Conservation (phyloP, 2,888 invertebrate genomes). For the Hydrotaea cyrtoneurina region DNA sequence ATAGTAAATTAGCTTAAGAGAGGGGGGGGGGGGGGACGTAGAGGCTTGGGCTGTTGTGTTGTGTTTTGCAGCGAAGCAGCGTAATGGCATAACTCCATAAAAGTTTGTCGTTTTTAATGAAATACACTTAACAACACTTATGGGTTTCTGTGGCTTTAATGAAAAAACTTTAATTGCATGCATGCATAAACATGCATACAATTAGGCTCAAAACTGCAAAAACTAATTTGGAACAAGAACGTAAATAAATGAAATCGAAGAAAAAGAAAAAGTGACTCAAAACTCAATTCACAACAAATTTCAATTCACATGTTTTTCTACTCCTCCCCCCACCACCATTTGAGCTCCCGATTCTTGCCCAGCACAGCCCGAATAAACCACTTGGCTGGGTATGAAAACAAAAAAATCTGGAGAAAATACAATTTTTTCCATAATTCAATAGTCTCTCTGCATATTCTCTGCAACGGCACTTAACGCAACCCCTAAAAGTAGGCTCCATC, state of each 20-base stretch:
- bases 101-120: conserved; percentile 48
- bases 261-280: neutral
- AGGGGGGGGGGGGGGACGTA: neutral
- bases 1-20: conserved; percentile 20
- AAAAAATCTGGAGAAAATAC: conserved; percentile 48
- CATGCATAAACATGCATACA: conserved; percentile 43
- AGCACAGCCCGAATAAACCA: conserved; percentile 1
- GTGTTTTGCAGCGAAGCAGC: neutral
- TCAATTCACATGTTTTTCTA: conserved; percentile 1
- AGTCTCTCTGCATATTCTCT: conserved; percentile 16
- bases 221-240: conserved; percentile 39
- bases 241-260: conserved; percentile 14
- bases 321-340: neutral
- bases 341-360: conserved; percentile 13
- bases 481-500: conserved; percentile 49
- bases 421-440: conserved; percentile 56
- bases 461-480: neutral
- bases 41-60: neutral
- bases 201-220: conserved; percentile 31
- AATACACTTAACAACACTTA: conserved; percentile 47
- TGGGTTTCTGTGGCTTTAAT: conserved; percentile 48
- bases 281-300: conserved; percentile 24
- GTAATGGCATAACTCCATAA: conserved; percentile 42
- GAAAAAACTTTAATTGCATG: conserved; percentile 59
- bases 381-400: neutral